Evolutionary conservation across 2,888 invertebrate species (phyloP), one percentile per base, ranked within the genome.

Genomic region (Netelia inedita): DNA sequence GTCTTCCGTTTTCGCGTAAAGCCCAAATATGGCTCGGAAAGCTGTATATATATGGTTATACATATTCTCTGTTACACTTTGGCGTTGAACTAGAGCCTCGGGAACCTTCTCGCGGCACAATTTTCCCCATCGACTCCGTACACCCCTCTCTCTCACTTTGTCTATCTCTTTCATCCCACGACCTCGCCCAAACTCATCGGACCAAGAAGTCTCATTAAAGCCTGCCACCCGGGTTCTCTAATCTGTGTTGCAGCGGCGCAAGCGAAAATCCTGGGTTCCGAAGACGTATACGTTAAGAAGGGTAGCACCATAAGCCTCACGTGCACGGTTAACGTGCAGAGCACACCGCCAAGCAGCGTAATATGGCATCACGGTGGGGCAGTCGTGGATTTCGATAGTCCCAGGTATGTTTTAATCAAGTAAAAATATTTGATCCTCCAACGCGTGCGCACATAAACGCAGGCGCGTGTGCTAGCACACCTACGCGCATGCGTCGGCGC

Each of bases 231-330:
- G 69, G 83, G 85, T 85, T 86, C 88, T 89, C 86, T 88, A 85
- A 89, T 89, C 87, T 90, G 83, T 94, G 94, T 95, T 95, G 88
- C 96, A 98, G 98, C 97, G 91, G 98, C 98, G 46, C 97, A 97
- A 92, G 98, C 98, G 66, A 96, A 96, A 93, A 98, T 98, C 92
- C 96, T 96, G 94, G 97, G 98, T 85, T 97, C 97, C 61, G 96
- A 97, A 89, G 98, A 98, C 91, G 97, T 98, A 89, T 97, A 97
- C 94, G 98, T 98, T 91, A 98, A 97, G 95, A 97, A 97, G 93
- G 98, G 98, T 90, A 98, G 98, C 94, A 98, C 98, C 88, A 98
- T 98, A 95, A 97, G 97, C 89, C 95, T 98, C 92, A 97, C 97
- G 82, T 98, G 98, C 94, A 96, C 97, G 73, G 97, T 98, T 89